A percentile compares a stretch with the other conserved stretches of the same genome.
These are phyloP conservation scores for Tragelaphus scriptus DNA, from an alignment of 2,113 vertebrate species.

Conservation along the genomic window DNA sequence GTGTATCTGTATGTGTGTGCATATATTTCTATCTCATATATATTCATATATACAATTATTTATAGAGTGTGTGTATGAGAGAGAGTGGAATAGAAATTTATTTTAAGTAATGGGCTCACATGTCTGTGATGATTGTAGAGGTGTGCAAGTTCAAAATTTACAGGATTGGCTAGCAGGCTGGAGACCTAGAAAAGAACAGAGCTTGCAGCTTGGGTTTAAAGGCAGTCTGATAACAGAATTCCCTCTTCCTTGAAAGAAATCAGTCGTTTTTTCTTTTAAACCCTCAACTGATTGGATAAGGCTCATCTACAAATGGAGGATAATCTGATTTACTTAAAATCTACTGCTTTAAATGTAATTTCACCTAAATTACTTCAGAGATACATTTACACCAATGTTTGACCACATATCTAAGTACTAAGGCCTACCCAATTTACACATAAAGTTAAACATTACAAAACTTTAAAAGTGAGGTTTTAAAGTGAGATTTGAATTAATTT, in stretches of 20 bases:
- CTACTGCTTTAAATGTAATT: neutral
- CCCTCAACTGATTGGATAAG: neutral
- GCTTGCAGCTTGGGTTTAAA: neutral
- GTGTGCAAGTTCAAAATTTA: neutral
- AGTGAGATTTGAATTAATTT: neutral
- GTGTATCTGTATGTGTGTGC: neutral
- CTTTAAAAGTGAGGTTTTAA: neutral
- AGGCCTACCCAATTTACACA: neutral
- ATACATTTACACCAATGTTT: neutral
- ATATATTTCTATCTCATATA: neutral
- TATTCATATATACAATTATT: neutral
- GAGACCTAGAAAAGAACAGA: neutral
- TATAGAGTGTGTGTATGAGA: neutral
- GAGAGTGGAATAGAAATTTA: neutral
- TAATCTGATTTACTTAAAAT: neutral
- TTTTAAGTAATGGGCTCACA: neutral
- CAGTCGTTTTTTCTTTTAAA: neutral
- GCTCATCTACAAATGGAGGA: neutral
- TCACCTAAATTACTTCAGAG: neutral
- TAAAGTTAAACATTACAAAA: neutral
- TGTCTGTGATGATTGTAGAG: too few relatives aligned
- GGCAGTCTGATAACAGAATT: neutral
- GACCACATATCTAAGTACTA: neutral
- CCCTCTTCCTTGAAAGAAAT: neutral
- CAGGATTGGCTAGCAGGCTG: too few relatives aligned